Evolutionary conservation across 2,888 invertebrate species (phyloP).

Genomic region (Masnerella sp.): DNA sequence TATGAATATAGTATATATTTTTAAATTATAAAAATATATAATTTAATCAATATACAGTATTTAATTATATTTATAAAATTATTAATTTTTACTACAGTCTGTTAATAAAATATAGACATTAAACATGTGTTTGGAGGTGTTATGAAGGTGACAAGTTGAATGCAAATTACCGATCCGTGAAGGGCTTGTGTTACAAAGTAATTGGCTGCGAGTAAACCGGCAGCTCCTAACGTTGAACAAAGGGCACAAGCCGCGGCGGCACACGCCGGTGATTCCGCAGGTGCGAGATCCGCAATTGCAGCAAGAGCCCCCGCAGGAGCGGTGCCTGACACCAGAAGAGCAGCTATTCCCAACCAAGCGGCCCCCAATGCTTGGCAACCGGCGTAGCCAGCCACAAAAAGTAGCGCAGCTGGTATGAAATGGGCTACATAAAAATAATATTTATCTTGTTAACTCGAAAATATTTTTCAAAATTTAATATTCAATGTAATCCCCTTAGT

Average conservation of each 20-base stretch:
- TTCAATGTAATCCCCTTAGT: too few relatives aligned
- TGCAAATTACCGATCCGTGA: conserved; percentile 81
- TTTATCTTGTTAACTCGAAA: too few relatives aligned
- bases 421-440: conserved; percentile 76
- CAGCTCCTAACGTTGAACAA: conserved; percentile 81
- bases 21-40: too few relatives aligned
- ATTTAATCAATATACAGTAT: too few relatives aligned
- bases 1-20: too few relatives aligned
- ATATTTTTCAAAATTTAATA: too few relatives aligned
- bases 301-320: conserved; percentile 81
- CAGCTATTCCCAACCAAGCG: conserved; percentile 80
- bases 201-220: conserved; percentile 80
- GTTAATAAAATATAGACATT: too few relatives aligned
- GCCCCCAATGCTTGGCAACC: conserved; percentile 81
- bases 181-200: conserved; percentile 81
- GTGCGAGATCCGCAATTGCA: conserved; percentile 82
- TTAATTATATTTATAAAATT: too few relatives aligned
- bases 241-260: conserved; percentile 76
- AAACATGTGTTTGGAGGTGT: too few relatives aligned
- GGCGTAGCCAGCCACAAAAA: conserved; percentile 81
- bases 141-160: too few relatives aligned
- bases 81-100: too few relatives aligned
- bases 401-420: conserved; percentile 80
- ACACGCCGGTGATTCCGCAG: conserved; percentile 77
- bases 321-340: conserved; percentile 80